These are phyloP conservation scores for Apis mellifera DNA, from an alignment of 1,140 invertebrate species.

Conservation along the genomic window Amel_HAv3.1 CM009943.2:4891501-4892000, in stretches of 20 bases:
- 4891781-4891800: slow-evolving; percentile 43
- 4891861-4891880: slow-evolving; percentile 59
- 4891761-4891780: neutral
- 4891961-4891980: slow-evolving; percentile 65
- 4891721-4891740: neutral
- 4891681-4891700: neutral
- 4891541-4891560: slow-evolving; percentile 52
- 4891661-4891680: neutral
- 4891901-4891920: slow-evolving; percentile 62
- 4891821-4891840: slow-evolving; percentile 66
- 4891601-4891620: slow-evolving; percentile 66
- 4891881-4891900: slow-evolving; percentile 65
- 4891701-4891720: slow-evolving; percentile 7
- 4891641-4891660: slow-evolving; percentile 1
- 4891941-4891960: slow-evolving; percentile 63
- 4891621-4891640: slow-evolving; percentile 62
- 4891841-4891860: slow-evolving; percentile 47
- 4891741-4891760: neutral
- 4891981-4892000: slow-evolving; percentile 49
- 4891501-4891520: slow-evolving; percentile 70
- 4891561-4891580: slow-evolving; percentile 10
- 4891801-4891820: slow-evolving; percentile 57
- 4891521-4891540: slow-evolving; percentile 72
- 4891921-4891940: slow-evolving; percentile 64
- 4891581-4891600: slow-evolving; percentile 58